phyloP scores from a whole-genome alignment of 1,140 invertebrate genomes.

The Choristoneura fumiferana region DNA sequence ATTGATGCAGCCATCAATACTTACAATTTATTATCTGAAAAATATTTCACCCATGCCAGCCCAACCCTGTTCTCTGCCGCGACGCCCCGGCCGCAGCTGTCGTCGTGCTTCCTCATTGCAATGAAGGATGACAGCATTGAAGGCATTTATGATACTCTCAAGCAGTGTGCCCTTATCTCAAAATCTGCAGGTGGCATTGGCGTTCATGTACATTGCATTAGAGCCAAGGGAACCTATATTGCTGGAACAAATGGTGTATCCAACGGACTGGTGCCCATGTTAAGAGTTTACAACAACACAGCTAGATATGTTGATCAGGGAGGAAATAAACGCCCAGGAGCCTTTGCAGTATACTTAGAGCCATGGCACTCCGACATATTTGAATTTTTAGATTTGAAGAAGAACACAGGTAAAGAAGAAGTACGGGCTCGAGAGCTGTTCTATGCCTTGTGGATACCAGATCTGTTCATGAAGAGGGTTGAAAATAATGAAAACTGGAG shows the following conservation, averaged over 20 bases:
- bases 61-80: constrained; percentile 98
- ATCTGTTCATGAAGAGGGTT: constrained; percentile 99
- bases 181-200: constrained; percentile 99
- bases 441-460: constrained; percentile 98
- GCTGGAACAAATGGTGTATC: constrained; percentile 96
- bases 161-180: constrained; percentile 97
- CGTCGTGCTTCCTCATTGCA: constrained; percentile 96
- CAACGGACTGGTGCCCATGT: constrained; percentile 98
- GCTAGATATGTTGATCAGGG: constrained; percentile 99
- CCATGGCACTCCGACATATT: constrained; percentile 99
- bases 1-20: constrained; percentile 97
- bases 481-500: constrained; percentile 93
- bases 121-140: constrained; percentile 98
- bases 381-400: constrained; percentile 95
- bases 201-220: constrained; percentile 97
- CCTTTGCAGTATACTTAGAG: constrained; percentile 99
- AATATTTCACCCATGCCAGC: constrained; percentile 98
- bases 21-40: constrained; percentile 97
- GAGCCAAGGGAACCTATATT: constrained; percentile 94
- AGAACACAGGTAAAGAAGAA: constrained; percentile 97
- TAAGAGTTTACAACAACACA: constrained; percentile 97
- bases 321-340: constrained; percentile 98
- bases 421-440: constrained; percentile 96
- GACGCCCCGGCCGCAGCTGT: constrained; percentile 94
- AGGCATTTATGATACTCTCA: constrained; percentile 97